Conservation (phyloP, 2,797 vertebrate genomes). For the Sternarchorhynchus goeldii region DNA sequence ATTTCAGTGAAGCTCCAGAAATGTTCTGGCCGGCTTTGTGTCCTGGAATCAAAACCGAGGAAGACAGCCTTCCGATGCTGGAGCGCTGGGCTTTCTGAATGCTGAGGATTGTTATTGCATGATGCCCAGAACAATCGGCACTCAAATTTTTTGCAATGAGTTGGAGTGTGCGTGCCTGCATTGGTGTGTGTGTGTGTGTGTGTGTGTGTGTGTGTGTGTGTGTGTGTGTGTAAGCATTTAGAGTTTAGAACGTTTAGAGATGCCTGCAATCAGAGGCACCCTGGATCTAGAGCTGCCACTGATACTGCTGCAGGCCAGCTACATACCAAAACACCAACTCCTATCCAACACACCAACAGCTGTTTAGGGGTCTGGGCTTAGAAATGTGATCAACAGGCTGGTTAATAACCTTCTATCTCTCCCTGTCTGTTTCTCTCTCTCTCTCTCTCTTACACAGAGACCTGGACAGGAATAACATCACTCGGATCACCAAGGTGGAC, state of each 20-base stretch:
- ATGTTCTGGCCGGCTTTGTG: constrained; percentile 20
- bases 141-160: not conserved
- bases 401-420: constrained; percentile 1
- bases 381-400: not conserved
- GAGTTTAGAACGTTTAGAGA: not conserved
- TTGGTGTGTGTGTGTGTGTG: too few species aligned
- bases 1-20: constrained; percentile 9
- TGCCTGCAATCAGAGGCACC: not conserved
- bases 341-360: not conserved
- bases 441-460: constrained; percentile 76
- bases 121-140: constrained; percentile 6
- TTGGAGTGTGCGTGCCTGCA: too few species aligned
- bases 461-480: constrained; percentile 96
- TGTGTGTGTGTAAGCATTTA: too few species aligned
- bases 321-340: not conserved
- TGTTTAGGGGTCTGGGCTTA: not conserved
- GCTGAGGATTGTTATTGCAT: constrained; percentile 7
- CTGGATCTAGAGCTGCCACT: not conserved
- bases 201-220: too few species aligned
- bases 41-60: constrained; percentile 33
- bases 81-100: constrained; percentile 7
- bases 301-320: not conserved
- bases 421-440: constrained; percentile 28
- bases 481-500: constrained; percentile 92
- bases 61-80: not conserved